Base-by-base conservation (phyloP, 1,140 invertebrate genomes). In the Ceratitis capitata region DNA sequence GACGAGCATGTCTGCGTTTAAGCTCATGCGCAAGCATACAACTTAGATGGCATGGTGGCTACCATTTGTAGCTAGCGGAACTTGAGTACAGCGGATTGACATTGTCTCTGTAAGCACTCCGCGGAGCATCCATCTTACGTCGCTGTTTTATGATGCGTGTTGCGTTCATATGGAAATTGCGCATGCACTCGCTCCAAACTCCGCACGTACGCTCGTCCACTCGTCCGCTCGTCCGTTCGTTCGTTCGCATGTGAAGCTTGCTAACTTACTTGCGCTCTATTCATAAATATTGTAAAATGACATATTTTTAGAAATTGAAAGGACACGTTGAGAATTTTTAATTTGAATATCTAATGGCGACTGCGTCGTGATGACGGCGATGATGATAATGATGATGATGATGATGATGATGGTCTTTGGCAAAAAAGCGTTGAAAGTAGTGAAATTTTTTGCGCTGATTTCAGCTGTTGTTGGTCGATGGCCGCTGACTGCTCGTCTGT, bases 291-390 rank as follows among this genome's bases (percentile, higher is more conserved):
- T 47, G 39, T 4, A 29, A 84, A 56, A 84, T 56, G 32, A 56
- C 26, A 83, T 83, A 83, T 83, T 83, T 83, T 84, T 86, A 84
- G 85, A 86, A 86, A 86, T 84, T 84, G 85, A 84, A 86, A 86
- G 85, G 85, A 86, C 85, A 86, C 83, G 83, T 86, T 84, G 83
- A 86, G 85, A 86, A 86, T 86, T 82, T 86, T 84, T 82, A 86
- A 86, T 86, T 86, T 84, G 19, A 53, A 83, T 49, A 42, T 83
- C 45, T 83, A 51, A 83, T 83, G 82, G n/a, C n/a, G n/a, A 78
- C 69, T 19, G 69, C 32, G 19, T 45, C 69, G 69, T 78, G 39
- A 16, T n/a, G n/a, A n/a, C n/a, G n/a, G n/a, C n/a, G n/a, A n/a
- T n/a, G n/a, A n/a, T n/a, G n/a, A n/a, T n/a, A n/a, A n/a, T n/a